Evolutionary conservation across 2,797 vertebrate genomes (phyloP), one percentile per base, ranked within the genome.

Genomic region (Mus caroli): DNA sequence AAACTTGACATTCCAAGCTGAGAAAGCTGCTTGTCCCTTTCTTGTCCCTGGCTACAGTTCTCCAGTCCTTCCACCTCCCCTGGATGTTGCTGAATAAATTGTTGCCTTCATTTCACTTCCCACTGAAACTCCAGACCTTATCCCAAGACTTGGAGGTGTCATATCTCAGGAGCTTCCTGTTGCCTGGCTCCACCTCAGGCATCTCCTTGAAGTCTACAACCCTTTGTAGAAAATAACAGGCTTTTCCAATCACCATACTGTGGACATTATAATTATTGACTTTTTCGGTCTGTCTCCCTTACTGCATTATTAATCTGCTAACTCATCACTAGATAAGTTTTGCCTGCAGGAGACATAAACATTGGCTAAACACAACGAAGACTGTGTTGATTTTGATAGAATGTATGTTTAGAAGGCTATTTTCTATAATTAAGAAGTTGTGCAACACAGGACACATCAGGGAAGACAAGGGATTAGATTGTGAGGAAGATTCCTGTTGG

Each of bases 391-490:
- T 69, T 92, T 88, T 83, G 87, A 34, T 31, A n/a, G 75, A 89
- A 67, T 3, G 10, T 43, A 69, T 64, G 22, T 13, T 92, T 88
- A 43, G 15, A 83, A 31, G 82, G 52, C 58, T 34, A 43, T 76
- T 88, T 91, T 76, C 56, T 92, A 52, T 93, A 79, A 94, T 94
- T 73, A 79, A 60, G 67, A 94, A 83, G 43, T 62, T 64, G 88
- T 58, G 82, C 22, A 64, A 31, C 13, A 15, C 9, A 13, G 50
- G 50, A 94, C 82, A 58, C 77, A 0, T 7, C 52, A 58, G 73
- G 87, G 73, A 71, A 14, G 89, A 80, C 34, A 75, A 13, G 46
- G 56, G 40, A 24, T 1, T 7, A 4, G 15, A 19, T 19, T 37
- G 19, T 13, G 0, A 7, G 8, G 20, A 9, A 46, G 67, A 71